Evolutionary conservation across 2,797 vertebrate species (phyloP).

Genomic region (Cynopterus sphinx): DNA sequence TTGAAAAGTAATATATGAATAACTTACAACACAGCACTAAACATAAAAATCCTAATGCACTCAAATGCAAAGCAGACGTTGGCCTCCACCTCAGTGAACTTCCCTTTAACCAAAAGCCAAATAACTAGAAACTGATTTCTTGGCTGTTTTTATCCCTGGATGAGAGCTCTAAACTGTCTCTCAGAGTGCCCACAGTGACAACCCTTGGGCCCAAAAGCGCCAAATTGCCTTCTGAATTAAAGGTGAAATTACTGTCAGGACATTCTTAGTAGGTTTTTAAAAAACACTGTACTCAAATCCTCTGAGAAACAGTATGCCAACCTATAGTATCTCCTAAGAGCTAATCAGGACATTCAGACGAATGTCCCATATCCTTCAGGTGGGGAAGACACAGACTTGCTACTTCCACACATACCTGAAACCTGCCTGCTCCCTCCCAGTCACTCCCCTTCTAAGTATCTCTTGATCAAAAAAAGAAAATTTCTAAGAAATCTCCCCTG

Average conservation of each 20-base stretch:
- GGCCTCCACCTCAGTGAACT: background rate
- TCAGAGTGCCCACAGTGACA: background rate
- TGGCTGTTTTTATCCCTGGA: background rate
- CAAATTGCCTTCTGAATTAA: background rate
- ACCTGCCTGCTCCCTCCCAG: background rate
- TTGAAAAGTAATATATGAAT: constrained; percentile 78
- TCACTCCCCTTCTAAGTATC: background rate
- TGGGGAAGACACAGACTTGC: background rate
- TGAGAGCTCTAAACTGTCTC: background rate
- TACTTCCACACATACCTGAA: background rate
- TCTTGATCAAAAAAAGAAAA: background rate
- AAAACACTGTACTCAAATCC: background rate
- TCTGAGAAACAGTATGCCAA: background rate
- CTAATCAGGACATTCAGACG: background rate
- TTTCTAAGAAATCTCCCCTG: constrained; percentile 10
- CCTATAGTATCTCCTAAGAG: background rate
- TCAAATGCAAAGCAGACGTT: constrained; percentile 8
- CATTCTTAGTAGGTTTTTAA: background rate
- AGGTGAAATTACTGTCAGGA: background rate
- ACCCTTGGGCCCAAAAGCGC: background rate
- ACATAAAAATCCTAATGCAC: constrained; percentile 60
- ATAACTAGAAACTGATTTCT: background rate
- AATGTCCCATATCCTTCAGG: background rate
- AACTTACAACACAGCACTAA: constrained; percentile 60
- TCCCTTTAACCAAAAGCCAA: constrained; percentile 38